Evolutionary conservation across 2,113 vertebrate genomes (phyloP), one percentile per base, ranked within the genome.

Genomic region (Mustelus asterias): DNA sequence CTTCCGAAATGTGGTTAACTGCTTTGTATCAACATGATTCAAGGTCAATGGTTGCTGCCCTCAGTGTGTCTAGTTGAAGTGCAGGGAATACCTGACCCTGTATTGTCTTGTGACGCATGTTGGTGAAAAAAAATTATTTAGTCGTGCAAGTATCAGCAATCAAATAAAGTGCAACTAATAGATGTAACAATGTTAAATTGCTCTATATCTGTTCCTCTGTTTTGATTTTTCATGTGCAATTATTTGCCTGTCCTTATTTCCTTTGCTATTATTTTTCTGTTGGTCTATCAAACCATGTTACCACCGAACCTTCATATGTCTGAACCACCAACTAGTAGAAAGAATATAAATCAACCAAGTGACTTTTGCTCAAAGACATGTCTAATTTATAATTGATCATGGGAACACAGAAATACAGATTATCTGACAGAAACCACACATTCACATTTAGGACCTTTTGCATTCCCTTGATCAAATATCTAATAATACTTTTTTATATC

Each of bases 321-420:
- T 95, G 93, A 72, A 41, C 65, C 67, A 48, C 41, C 67, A 33
- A 94, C 65, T 44, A 94, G 72, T 76, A 48, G 94, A 70, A 72
- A 72, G 94, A 72, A 72, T 95, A 70, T 37, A 72, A 54, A 95
- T 54, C 37, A 70, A 44, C 94, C 69, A 29, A 29, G 69, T 72
- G 41, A 72, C 60, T 93, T 90, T 65, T 48, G 69, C 67, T 95
- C 67, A 95, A 95, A 95, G 94, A 76, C 67, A 54, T 72, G 41
- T 41, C 44, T 95, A 95, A 95, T 95, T 95, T 72, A 72, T 95
- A 95, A 95, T 95, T 95, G 94, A 72, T 95, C 41, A 48, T 72
- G 65, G 67, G 67, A 72, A 95, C 67, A 69, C 37, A 95, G 93
- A 44, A 95, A 70, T 41, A 94, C 67, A 94, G 33, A 41, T 69